phyloP scores from a whole-genome alignment of 1,140 invertebrate genomes.

The Drosophila burlai region DNA sequence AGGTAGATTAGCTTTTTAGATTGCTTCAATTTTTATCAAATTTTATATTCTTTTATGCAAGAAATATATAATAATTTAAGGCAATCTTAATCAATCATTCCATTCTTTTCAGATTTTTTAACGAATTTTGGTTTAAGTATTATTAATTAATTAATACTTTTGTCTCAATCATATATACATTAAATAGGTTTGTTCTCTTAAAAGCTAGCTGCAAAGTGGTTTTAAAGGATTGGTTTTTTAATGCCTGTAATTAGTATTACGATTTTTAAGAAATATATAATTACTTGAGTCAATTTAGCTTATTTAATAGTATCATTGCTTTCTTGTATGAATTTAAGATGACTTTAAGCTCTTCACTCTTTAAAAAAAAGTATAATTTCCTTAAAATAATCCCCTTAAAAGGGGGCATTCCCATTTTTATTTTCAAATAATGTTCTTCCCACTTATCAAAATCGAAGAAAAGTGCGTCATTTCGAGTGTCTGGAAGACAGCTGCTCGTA shows the following conservation, averaged over 20 bases:
- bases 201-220: neutral
- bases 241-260: neutral
- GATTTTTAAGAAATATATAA: neutral
- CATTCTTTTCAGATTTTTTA: neutral
- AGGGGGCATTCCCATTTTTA: neutral
- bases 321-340: too few species aligned
- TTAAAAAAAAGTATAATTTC: neutral
- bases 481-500: slow-evolving; percentile 13
- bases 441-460: slow-evolving; percentile 15
- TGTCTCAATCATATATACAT: neutral
- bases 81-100: too few species aligned
- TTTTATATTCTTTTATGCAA: too few species aligned
- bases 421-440: too few species aligned
- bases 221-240: neutral
- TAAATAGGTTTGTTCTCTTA: neutral
- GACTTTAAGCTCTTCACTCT: too few species aligned
- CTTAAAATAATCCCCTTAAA: too few species aligned
- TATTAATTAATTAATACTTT: too few species aligned
- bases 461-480: slow-evolving; percentile 43
- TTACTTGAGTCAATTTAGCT: neutral
- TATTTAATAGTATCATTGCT: too few species aligned
- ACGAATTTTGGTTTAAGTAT: too few species aligned
- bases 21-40: too few species aligned
- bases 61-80: too few species aligned
- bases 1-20: too few species aligned